Conservation (phyloP, 2,113 vertebrate species). For the Caretta caretta region DNA sequence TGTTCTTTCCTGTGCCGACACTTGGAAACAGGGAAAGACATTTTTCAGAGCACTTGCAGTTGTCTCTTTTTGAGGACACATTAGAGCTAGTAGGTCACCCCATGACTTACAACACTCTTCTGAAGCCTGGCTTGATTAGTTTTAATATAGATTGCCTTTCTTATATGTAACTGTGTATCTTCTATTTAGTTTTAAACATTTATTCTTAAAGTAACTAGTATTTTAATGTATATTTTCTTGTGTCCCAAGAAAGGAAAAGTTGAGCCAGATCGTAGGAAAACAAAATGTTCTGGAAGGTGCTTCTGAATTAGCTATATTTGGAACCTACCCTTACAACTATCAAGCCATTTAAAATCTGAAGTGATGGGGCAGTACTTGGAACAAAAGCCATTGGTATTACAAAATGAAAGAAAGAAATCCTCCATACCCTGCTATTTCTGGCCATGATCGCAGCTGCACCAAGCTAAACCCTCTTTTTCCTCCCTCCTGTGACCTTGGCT, state of each 20-base stretch:
- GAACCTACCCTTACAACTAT: constrained; percentile 14
- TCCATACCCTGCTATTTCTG: constrained; percentile 47
- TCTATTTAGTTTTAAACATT: constrained; percentile 39
- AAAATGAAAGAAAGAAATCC: constrained; percentile 49
- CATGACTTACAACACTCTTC: constrained; percentile 44
- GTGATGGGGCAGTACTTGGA: constrained; percentile 58
- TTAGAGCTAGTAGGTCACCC: constrained; percentile 50
- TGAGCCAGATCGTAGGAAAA: constrained; percentile 43
- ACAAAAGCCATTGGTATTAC: constrained; percentile 58
- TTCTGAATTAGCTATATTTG: constrained; percentile 51
- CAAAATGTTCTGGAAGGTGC: constrained; percentile 34
- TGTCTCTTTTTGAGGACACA: constrained; percentile 37
- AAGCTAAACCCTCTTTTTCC: constrained; percentile 7
- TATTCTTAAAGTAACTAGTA: not conserved
- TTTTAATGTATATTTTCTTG: constrained; percentile 39
- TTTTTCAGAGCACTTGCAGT: constrained; percentile 70
- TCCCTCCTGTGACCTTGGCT: constrained; percentile 41
- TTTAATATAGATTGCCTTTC: constrained; percentile 43
- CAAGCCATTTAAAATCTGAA: constrained; percentile 46
- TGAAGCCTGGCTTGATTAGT: constrained; percentile 48
- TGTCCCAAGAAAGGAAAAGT: constrained; percentile 52
- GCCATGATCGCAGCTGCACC: constrained; percentile 15
- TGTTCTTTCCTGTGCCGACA: not conserved
- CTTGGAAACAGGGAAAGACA: constrained; percentile 67
- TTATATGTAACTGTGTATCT: constrained; percentile 6